Percentiles rank a stretch among this genome's conserved stretches.
These are phyloP conservation scores for Heliopora coerulea DNA, from an alignment of 92 coral and sea anemone species.

Conservation along the genomic window DNA sequence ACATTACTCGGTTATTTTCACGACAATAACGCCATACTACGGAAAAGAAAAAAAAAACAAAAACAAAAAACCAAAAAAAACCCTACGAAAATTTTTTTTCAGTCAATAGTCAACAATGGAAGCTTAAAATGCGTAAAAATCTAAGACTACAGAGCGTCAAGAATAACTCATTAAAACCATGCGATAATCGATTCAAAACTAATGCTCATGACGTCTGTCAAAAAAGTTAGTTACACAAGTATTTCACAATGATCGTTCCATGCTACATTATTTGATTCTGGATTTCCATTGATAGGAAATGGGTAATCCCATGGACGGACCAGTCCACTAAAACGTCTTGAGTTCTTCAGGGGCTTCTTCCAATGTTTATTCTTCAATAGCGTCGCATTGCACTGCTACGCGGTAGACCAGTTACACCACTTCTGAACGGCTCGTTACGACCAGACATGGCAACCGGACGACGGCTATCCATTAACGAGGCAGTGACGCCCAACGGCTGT, in stretches of 20 bases:
- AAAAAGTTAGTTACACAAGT: neutral
- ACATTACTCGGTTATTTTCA: too few relatives aligned
- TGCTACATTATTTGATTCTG: too few relatives aligned
- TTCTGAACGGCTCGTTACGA: constrained; percentile 32
- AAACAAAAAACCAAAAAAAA: too few relatives aligned
- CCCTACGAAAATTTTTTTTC: too few relatives aligned
- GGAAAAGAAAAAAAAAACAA: too few relatives aligned
- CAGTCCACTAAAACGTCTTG: neutral
- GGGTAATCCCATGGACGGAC: too few relatives aligned
- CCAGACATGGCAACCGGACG: constrained; percentile 41
- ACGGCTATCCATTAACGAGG: constrained; percentile 19
- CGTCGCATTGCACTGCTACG: constrained; percentile 1
- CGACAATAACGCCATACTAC: too few relatives aligned
- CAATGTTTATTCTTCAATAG: too few relatives aligned
- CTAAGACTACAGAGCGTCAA: neutral
- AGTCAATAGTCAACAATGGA: neutral
- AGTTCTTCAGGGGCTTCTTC: too few relatives aligned
- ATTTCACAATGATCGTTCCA: neutral
- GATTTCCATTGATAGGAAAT: too few relatives aligned
- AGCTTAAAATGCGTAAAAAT: neutral
- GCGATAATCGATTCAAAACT: neutral
- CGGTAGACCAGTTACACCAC: constrained; percentile 18
- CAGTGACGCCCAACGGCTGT: constrained; percentile 23
- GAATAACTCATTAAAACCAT: neutral
- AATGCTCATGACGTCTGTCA: neutral